Conservation (phyloP, 2,888 invertebrate genomes). For the Lottia gigantea region DNA sequence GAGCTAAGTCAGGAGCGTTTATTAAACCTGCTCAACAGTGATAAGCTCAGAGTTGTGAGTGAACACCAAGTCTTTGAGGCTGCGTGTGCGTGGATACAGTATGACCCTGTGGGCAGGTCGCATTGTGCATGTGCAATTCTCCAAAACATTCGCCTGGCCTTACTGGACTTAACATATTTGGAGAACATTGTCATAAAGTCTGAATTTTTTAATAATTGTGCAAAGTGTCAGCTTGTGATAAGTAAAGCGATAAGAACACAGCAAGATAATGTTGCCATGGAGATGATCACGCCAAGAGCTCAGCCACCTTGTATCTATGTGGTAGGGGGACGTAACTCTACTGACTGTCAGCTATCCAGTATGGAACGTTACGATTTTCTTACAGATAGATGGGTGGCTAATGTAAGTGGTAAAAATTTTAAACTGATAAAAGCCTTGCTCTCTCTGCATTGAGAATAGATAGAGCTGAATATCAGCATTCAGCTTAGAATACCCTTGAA, state of each 20-base stretch:
- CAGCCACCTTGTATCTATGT: slow-evolving; percentile 65
- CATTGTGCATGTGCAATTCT: slow-evolving; percentile 54
- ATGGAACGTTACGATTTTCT: slow-evolving; percentile 64
- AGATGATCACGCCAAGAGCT: slow-evolving; percentile 53
- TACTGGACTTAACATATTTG: slow-evolving; percentile 57
- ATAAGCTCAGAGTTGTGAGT: slow-evolving; percentile 59
- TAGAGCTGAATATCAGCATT: too few relatives aligned
- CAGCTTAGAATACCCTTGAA: too few relatives aligned
- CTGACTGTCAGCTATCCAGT: slow-evolving; percentile 62
- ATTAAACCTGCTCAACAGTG: slow-evolving; percentile 54
- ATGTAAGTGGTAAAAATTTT: slow-evolving; percentile 43
- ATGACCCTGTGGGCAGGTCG: slow-evolving; percentile 44
- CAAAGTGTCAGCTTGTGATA: slow-evolving; percentile 62
- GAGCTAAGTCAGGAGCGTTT: slow-evolving; percentile 58
- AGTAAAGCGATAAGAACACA: slow-evolving; percentile 58
- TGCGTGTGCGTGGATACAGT: slow-evolving; percentile 59
- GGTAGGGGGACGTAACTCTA: slow-evolving; percentile 63
- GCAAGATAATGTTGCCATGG: slow-evolving; percentile 52
- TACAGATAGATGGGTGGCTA: slow-evolving; percentile 61
- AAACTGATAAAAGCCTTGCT: neutral
- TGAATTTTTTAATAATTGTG: slow-evolving; percentile 60
- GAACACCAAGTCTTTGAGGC: slow-evolving; percentile 63
- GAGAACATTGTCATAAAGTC: slow-evolving; percentile 60
- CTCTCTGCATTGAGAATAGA: too few relatives aligned
- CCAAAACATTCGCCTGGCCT: slow-evolving; percentile 59